Evolutionary conservation across 1,140 invertebrate species (phyloP).

Genomic region (Scaptomyza montana): DNA sequence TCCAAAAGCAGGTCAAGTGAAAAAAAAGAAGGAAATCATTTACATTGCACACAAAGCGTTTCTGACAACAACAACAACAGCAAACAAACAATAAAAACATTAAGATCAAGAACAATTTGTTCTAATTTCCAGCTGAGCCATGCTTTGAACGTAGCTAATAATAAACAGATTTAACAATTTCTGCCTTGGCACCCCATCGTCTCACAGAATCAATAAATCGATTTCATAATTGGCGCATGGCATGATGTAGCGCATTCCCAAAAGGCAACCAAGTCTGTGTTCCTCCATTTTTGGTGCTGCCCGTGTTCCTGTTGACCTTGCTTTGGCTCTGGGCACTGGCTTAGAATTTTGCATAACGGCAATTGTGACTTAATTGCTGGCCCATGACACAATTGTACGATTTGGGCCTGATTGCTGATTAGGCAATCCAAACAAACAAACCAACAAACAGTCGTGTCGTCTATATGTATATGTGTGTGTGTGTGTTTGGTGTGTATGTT

Average conservation of each 20-base stretch:
- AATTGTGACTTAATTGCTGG: slow-evolving; percentile 75
- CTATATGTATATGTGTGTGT: no score
- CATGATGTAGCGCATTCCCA: slow-evolving; percentile 72
- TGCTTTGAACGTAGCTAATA: slow-evolving; percentile 38
- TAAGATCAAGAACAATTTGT: slow-evolving; percentile 78
- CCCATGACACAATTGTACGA: slow-evolving; percentile 54
- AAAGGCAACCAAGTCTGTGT: background rate
- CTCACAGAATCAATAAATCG: slow-evolving; percentile 31
- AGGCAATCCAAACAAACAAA: slow-evolving; percentile 48
- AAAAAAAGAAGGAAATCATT: slow-evolving; percentile 32
- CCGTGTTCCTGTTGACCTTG: slow-evolving; percentile 64
- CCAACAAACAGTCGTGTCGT: slow-evolving; percentile 15
- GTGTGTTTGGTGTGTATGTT: slow-evolving; percentile 8
- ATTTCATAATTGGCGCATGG: slow-evolving; percentile 43
- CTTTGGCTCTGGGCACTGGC: slow-evolving; percentile 23
- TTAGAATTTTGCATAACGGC: slow-evolving; percentile 66
- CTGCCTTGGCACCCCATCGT: slow-evolving; percentile 39
- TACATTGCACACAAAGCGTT: slow-evolving; percentile 27
- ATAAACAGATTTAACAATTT: slow-evolving; percentile 48
- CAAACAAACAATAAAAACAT: slow-evolving; percentile 8
- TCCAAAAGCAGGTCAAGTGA: slow-evolving; percentile 46
- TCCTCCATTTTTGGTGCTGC: slow-evolving; percentile 32
- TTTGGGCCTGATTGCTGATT: slow-evolving; percentile 74
- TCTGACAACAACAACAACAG: slow-evolving; percentile 20
- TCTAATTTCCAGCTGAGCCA: slow-evolving; percentile 60